phyloP scores from a whole-genome alignment of 2,888 invertebrate genomes.

The Orchesella flavescens region DNA sequence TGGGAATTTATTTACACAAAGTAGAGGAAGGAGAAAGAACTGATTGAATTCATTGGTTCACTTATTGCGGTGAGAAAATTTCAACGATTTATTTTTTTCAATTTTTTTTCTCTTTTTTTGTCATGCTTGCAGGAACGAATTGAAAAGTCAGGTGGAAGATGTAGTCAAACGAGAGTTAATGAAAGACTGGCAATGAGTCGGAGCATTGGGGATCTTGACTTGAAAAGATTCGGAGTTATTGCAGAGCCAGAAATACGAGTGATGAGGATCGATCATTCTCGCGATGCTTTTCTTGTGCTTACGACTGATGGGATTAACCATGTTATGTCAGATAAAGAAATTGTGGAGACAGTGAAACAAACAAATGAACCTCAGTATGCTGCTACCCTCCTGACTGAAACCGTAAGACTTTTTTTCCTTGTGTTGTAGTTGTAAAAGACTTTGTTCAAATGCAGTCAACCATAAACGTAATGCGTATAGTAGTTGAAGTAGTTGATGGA shows the following conservation, averaged over 20 bases:
- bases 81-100: constrained; percentile 4
- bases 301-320: constrained; percentile 76
- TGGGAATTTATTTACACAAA: too few relatives aligned
- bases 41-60: constrained; percentile 1
- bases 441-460: too few relatives aligned
- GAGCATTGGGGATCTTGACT: constrained; percentile 76
- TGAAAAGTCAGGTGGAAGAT: constrained; percentile 74
- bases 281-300: constrained; percentile 76
- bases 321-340: constrained; percentile 76
- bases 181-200: constrained; percentile 77
- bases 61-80: background rate
- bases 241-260: constrained; percentile 75
- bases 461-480: too few relatives aligned
- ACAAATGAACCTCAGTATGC: constrained; percentile 75
- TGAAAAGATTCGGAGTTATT: constrained; percentile 76
- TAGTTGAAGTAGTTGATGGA: too few relatives aligned
- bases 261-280: constrained; percentile 74
- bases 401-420: constrained; percentile 69
- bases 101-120: background rate
- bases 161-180: constrained; percentile 75
- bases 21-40: background rate
- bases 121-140: constrained; percentile 73
- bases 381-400: constrained; percentile 75
- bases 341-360: constrained; percentile 75
- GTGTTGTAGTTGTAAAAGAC: too few relatives aligned